These are phyloP conservation scores for Meriones unguiculatus DNA, from an alignment of 2,113 vertebrate species.

Conservation along the genomic window DNA sequence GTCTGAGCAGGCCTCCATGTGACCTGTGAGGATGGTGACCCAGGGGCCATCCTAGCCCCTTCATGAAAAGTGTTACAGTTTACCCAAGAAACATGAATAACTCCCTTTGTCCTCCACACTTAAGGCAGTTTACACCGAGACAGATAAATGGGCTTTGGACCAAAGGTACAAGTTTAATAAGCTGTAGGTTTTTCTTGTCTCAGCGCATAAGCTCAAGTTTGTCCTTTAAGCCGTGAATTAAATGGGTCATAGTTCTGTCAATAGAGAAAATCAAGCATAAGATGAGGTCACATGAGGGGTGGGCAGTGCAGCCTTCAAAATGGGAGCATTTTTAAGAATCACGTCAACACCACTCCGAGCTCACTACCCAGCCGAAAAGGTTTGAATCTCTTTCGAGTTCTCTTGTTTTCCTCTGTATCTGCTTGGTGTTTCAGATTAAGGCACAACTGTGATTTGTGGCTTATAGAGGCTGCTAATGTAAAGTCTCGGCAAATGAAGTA, in stretches of 20 bases:
- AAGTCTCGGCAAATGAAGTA: neutral
- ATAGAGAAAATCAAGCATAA: neutral
- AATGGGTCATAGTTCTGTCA: neutral
- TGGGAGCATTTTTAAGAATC: neutral
- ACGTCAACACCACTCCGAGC: neutral
- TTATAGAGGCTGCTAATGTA: neutral
- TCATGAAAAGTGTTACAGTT: neutral
- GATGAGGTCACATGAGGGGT: neutral
- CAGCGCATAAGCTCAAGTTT: constrained; percentile 24
- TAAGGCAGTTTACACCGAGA: neutral
- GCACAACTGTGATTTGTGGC: neutral
- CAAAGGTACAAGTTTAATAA: neutral
- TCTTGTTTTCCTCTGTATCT: neutral
- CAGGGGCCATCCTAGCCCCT: neutral
- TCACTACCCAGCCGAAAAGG: neutral
- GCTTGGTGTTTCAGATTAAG: neutral
- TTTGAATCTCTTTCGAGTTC: neutral
- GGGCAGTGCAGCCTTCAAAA: neutral
- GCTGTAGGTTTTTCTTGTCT: neutral
- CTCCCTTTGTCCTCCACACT: neutral
- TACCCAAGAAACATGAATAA: neutral
- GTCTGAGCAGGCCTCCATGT: neutral
- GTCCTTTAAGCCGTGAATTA: constrained; percentile 19
- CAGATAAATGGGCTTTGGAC: constrained; percentile 48
- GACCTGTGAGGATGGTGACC: neutral